A percentile compares a stretch with the other conserved stretches of the same genome.
Evolutionary conservation across 2,113 vertebrate species (phyloP).

Genomic region (Nicator chloris): DNA sequence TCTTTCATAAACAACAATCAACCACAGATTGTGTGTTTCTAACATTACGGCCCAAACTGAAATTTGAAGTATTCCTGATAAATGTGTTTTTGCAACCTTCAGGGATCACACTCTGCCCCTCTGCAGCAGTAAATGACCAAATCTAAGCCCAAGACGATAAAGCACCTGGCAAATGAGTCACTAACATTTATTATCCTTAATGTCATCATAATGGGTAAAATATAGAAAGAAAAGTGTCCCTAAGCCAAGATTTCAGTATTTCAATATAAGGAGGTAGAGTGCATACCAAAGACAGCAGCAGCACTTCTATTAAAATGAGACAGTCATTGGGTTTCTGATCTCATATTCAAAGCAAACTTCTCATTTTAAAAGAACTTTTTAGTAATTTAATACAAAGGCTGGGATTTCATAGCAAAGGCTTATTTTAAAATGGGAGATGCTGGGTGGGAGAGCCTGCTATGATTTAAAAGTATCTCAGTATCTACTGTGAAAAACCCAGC

Average conservation of each 20-base stretch:
- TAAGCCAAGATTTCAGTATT: neutral
- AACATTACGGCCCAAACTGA: neutral
- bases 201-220: neutral
- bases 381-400: neutral
- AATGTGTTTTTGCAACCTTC: neutral
- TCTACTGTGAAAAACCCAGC: neutral
- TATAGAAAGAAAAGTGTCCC: neutral
- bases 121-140: neutral
- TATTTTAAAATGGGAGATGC: neutral
- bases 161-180: conserved; percentile 7
- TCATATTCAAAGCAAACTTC: neutral
- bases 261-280: neutral
- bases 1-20: neutral
- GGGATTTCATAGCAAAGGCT: neutral
- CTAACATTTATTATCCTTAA: neutral
- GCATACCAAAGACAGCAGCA: neutral
- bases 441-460: neutral
- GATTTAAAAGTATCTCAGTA: neutral
- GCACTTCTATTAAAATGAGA: neutral
- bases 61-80: neutral
- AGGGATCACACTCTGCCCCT: neutral
- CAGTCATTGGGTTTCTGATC: neutral
- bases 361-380: neutral
- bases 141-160: neutral
- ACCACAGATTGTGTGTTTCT: neutral